Conservation (phyloP, 2,797 vertebrate species). For the Saxicola maurus region DNA sequence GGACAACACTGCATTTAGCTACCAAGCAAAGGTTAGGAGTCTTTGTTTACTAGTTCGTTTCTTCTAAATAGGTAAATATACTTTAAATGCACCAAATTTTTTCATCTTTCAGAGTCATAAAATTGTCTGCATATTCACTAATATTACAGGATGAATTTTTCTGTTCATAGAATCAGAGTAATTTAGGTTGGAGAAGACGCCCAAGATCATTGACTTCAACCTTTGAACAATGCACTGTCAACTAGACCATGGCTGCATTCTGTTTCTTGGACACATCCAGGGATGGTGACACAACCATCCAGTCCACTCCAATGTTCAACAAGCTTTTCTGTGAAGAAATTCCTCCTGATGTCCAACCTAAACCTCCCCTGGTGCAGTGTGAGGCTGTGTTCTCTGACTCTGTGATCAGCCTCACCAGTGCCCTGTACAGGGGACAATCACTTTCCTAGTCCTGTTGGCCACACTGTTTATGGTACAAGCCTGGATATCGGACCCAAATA, state of each 20-base stretch:
- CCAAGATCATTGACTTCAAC: neutral
- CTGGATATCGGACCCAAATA: neutral
- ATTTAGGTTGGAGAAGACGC: neutral
- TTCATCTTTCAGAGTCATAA: neutral
- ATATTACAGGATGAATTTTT: neutral
- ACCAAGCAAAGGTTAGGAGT: conserved; percentile 1
- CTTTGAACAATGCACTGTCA: neutral
- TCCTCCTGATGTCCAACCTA: neutral
- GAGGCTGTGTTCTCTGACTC: neutral
- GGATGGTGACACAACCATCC: neutral
- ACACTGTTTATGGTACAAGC: neutral
- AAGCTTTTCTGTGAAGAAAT: neutral
- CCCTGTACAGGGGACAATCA: neutral
- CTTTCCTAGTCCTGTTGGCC: neutral
- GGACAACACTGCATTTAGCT: conserved; percentile 8
- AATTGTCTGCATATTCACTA: neutral
- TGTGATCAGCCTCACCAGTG: neutral
- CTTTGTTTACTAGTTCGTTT: neutral
- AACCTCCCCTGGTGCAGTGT: neutral
- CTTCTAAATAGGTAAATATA: neutral
- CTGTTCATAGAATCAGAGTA: neutral
- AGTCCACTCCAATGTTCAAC: neutral
- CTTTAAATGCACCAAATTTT: neutral
- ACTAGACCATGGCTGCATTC: accelerated
- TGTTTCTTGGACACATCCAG: neutral